Base-by-base conservation (phyloP, 2,888 invertebrate genomes). In the Nemoura dubitans region DNA sequence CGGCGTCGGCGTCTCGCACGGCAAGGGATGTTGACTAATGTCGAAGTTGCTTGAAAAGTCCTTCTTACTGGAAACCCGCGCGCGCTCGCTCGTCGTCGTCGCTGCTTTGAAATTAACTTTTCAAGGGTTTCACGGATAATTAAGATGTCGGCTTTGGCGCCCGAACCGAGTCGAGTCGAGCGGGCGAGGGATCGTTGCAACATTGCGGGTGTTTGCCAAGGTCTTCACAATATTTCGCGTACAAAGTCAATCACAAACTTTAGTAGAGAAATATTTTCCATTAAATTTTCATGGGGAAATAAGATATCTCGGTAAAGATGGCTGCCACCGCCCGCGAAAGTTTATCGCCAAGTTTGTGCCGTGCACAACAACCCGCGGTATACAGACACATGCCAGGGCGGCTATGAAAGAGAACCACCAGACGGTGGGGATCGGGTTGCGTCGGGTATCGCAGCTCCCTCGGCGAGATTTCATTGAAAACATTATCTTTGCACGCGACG, bases 231-330 rank as follows among this genome's bases (percentile, higher is more conserved):
- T 78, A 78, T 78, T 78, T 78, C 26, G 1, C 78, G 78, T 78
- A 78, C 27, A 78, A 78, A 78, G 78, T 78, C 78, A 78, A 78
- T 78, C 78, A 78, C 27, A 28, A 78, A 78, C 78, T 78, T 78
- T 59, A 59, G 6, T 59, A 21, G 78, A 28, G 27, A 78, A 78
- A 78, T 28, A 78, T 78, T 28, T n/a, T 78, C 28, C 78, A 59
- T 59, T 28, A 78, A 78, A 28, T 21, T 78, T 78, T 78, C 78
- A 78, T 26, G 27, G 2, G 78, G 25, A 28, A 78, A 78, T 78
- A 78, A 78, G 78, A 27, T 28, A 78, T 28, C 78, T 78, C 26
- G 78, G 78, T 2, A 78, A 78, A 26, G 26, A 27, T 78, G 25
- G 59, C 59, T 59, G 59, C 59, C 2, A n/a, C n/a, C n/a, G n/a